phyloP scores from a whole-genome alignment of 2,888 invertebrate species.

The Dynastes maya region DNA sequence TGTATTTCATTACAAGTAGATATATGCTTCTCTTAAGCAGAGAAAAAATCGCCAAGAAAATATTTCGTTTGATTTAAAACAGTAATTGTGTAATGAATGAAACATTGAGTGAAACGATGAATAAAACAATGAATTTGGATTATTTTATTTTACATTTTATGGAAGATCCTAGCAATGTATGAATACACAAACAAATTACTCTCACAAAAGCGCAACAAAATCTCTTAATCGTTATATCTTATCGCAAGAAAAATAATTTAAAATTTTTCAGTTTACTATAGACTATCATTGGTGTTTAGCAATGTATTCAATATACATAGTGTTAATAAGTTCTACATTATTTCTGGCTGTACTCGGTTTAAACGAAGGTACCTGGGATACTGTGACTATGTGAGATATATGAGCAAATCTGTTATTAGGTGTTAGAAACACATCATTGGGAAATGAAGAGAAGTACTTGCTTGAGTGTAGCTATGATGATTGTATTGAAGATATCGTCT shows the following conservation, averaged over 20 bases:
- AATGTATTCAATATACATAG: neutral
- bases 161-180: too few relatives aligned
- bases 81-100: too few relatives aligned
- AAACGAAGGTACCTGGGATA: slow-evolving; percentile 2
- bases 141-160: too few relatives aligned
- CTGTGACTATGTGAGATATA: too few relatives aligned
- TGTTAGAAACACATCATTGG: neutral
- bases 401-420: slow-evolving; percentile 6
- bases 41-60: too few relatives aligned
- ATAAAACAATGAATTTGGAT: too few relatives aligned
- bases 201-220: neutral
- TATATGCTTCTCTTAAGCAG: too few relatives aligned
- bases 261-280: neutral
- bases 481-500: slow-evolving; percentile 5
- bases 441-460: neutral
- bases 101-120: too few relatives aligned
- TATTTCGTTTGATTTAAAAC: too few relatives aligned
- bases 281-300: neutral
- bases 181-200: too few relatives aligned
- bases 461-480: neutral
- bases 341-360: neutral
- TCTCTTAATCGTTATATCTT: slow-evolving; percentile 22
- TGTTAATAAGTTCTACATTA: neutral
- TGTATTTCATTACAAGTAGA: too few relatives aligned
- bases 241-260: neutral